Percentiles rank a stretch among this genome's conserved stretches.
Conservation (phyloP, 2,888 invertebrate genomes). For the Hydrotaea diabolus region DNA sequence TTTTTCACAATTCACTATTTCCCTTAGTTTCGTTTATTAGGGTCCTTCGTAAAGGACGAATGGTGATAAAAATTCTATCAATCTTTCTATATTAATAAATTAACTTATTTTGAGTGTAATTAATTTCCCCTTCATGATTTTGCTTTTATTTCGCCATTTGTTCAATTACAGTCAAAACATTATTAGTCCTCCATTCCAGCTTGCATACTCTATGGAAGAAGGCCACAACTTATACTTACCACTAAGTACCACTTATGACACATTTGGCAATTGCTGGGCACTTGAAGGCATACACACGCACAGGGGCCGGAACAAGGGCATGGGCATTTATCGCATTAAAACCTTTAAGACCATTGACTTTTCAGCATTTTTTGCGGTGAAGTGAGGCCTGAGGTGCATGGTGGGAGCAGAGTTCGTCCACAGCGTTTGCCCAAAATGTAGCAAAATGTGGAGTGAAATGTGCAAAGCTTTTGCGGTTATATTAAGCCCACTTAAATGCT, state of each 20-base stretch:
- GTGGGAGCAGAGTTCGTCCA: not conserved
- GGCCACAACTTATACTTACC: not conserved
- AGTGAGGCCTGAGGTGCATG: not conserved
- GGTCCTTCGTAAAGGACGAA: too few relatives aligned
- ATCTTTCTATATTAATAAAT: too few relatives aligned
- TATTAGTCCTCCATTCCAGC: not conserved
- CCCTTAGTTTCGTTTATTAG: too few relatives aligned
- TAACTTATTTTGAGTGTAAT: too few relatives aligned
- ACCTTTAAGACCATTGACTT: conserved; percentile 31
- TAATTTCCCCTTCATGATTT: too few relatives aligned
- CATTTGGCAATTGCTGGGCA: conserved; percentile 13
- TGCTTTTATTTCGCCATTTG: too few relatives aligned
- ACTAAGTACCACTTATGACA: conserved; percentile 32
- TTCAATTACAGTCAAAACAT: not conserved
- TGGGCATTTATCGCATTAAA: not conserved
- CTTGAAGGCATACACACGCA: not conserved
- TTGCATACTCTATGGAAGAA: not conserved
- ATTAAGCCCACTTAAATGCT: conserved; percentile 34
- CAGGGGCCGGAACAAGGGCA: too few relatives aligned
- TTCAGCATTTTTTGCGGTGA: not conserved
- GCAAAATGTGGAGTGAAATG: not conserved
- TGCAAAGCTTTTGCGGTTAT: conserved; percentile 34
- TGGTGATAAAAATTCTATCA: too few relatives aligned
- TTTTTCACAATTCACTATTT: too few relatives aligned
- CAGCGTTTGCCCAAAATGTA: not conserved